phyloP scores from a whole-genome alignment of 2,113 vertebrate genomes.

The Urocitellus parryii region DNA sequence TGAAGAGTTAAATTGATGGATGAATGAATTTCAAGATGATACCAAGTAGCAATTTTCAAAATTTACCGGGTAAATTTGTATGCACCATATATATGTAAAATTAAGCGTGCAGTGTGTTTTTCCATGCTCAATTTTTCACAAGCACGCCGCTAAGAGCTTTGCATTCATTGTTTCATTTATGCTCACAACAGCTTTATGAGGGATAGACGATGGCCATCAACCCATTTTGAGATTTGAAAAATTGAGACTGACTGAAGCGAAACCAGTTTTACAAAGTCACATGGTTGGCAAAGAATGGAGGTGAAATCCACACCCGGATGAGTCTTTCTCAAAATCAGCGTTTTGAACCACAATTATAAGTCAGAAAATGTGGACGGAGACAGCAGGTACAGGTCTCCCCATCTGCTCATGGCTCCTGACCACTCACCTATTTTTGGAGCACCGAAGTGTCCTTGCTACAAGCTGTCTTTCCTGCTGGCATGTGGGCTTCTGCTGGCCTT shows the following conservation, averaged over 20 bases:
- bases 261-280: background rate
- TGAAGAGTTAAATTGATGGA: background rate
- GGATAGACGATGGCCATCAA: background rate
- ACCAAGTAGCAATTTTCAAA: background rate
- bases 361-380: background rate
- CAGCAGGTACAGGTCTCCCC: background rate
- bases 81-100: background rate
- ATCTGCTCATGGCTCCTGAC: constrained; percentile 53
- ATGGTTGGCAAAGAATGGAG: background rate
- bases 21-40: constrained; percentile 25
- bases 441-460: background rate
- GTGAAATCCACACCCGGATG: background rate
- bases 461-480: background rate
- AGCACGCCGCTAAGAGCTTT: background rate
- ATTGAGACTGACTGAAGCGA: background rate
- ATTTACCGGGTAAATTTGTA: background rate
- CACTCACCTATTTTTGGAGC: constrained; percentile 39
- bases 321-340: constrained; percentile 13
- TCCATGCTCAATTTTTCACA: background rate
- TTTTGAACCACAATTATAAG: background rate
- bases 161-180: background rate
- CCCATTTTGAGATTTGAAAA: background rate
- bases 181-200: background rate
- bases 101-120: background rate
- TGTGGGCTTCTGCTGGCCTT: background rate